Base-by-base conservation (phyloP, 2,113 vertebrate genomes). In the Taurulus bubalis region DNA sequence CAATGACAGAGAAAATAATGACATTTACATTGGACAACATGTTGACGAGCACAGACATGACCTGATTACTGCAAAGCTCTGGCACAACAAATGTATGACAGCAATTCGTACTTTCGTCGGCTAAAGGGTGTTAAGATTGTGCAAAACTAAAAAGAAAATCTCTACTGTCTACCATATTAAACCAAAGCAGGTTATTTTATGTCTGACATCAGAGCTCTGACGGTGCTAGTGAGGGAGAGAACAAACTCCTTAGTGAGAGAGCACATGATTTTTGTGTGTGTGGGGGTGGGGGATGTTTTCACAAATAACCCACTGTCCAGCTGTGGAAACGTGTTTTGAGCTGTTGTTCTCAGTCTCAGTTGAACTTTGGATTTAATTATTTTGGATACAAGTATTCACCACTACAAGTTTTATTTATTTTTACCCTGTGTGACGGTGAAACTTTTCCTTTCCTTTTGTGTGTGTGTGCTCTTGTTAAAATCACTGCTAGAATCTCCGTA, bases 221-320 rank as follows among this genome's bases (percentile, higher is more conserved):
- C 22, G 30, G 67, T 42, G 26, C 47, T 32, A 11, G 8, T 40
- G 32, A 53, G 30, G 38, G 55, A 15, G 49, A 38, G 18, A 53
- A 62, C 34, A 49, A 30, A 32, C 24, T 53, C 24, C 28, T 24
- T 4, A 51, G 20, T 30, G 49, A 38, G 55, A 51, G 15, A n/a
- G 22, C 38, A 7, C n/a, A 59, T 59, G 26, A 28, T 58, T 24
- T 58, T 1, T 28, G 3, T n/a, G 53, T 12, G 53, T 11, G 51
- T 49, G 55, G 10, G 24, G 45, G 49, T 34, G 26, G 30, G 11
- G 12, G 18, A 62, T n/a, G 18, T 67, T 53, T 38, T 40, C 24
- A 81, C 34, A 34, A 65, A 80, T 68, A 74, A 53, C 18, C n/a
- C 14, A 26, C 69, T 78, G 59, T 74, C 45, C 34, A 53, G 70